phyloP scores from a whole-genome alignment of 2,113 vertebrate species.

The Loxodonta africana region DNA sequence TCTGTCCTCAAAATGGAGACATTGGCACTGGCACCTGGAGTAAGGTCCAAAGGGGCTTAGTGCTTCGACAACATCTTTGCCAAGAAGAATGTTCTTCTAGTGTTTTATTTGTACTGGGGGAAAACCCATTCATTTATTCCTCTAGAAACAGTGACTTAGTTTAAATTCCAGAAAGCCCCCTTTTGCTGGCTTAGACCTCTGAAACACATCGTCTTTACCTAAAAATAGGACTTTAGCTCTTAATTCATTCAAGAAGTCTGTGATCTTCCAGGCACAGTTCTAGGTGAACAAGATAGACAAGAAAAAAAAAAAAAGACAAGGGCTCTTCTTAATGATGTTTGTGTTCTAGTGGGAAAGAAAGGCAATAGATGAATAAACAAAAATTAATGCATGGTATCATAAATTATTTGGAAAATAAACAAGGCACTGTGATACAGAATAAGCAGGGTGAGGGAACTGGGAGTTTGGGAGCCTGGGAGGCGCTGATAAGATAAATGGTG shows the following conservation, averaged over 20 bases:
- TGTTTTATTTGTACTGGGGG: slow-evolving; percentile 75
- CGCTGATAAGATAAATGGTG: fast-evolving
- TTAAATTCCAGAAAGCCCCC: not conserved
- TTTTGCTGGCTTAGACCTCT: not conserved
- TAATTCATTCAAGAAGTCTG: not conserved
- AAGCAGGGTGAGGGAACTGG: not conserved
- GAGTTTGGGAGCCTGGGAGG: not conserved
- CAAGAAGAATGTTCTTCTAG: slow-evolving; percentile 65
- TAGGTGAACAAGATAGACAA: not conserved
- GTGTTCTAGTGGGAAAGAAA: not conserved
- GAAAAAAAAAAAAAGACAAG: not conserved
- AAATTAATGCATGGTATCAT: not conserved
- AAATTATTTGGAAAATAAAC: not conserved
- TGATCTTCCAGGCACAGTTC: not conserved
- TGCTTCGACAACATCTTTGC: not conserved
- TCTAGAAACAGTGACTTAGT: not conserved
- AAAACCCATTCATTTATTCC: slow-evolving; percentile 22
- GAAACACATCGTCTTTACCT: not conserved
- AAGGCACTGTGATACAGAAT: too few relatives aligned
- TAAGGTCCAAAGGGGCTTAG: slow-evolving; percentile 36
- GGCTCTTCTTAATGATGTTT: not conserved
- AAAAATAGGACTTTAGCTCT: not conserved
- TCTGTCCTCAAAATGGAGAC: slow-evolving; percentile 69
- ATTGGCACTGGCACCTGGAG: not conserved
- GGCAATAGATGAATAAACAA: not conserved